These are phyloP conservation scores for Pelmatolapia mariae DNA, from an alignment of 2,113 vertebrate species.

Conservation along the genomic window DNA sequence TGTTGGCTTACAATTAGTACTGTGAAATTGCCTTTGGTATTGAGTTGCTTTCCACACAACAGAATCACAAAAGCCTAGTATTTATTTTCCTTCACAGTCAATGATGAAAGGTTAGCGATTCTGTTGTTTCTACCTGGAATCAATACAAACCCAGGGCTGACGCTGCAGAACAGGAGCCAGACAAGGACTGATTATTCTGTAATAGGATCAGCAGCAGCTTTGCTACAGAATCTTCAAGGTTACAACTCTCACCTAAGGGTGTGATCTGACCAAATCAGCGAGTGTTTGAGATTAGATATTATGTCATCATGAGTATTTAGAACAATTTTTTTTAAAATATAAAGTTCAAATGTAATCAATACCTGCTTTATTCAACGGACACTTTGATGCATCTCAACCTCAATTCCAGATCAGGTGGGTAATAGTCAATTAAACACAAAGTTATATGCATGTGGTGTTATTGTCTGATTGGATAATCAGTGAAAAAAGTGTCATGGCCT, in stretches of 20 bases:
- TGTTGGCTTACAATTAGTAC: slow-evolving; percentile 7
- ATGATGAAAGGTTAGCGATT: slow-evolving; percentile 33
- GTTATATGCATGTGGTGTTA: not conserved
- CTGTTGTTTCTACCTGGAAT: slow-evolving; percentile 45
- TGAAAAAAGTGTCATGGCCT: not conserved
- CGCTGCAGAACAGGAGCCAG: slow-evolving; percentile 35
- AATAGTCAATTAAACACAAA: slow-evolving; percentile 29
- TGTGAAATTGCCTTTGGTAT: slow-evolving; percentile 2
- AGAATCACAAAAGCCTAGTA: not conserved
- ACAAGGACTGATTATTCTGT: slow-evolving; percentile 40
- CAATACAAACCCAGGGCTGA: slow-evolving; percentile 42
- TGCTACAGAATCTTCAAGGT: slow-evolving; percentile 7
- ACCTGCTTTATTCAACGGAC: not conserved
- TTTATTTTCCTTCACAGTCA: slow-evolving; percentile 27
- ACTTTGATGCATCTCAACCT: not conserved
- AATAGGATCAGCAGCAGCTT: slow-evolving; percentile 42
- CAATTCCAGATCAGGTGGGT: slow-evolving; percentile 3
- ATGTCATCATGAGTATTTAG: not conserved
- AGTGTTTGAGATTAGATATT: not conserved
- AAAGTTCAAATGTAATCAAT: not conserved
- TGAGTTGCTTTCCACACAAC: slow-evolving; percentile 5
- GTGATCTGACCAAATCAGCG: not conserved
- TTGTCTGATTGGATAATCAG: slow-evolving; percentile 22
- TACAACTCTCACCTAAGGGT: not conserved
- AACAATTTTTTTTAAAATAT: not conserved